A percentile compares a stretch with the other conserved stretches of the same genome.
These are phyloP conservation scores for Fragum fragum DNA, from an alignment of 2,888 invertebrate species.

Conservation along the genomic window DNA sequence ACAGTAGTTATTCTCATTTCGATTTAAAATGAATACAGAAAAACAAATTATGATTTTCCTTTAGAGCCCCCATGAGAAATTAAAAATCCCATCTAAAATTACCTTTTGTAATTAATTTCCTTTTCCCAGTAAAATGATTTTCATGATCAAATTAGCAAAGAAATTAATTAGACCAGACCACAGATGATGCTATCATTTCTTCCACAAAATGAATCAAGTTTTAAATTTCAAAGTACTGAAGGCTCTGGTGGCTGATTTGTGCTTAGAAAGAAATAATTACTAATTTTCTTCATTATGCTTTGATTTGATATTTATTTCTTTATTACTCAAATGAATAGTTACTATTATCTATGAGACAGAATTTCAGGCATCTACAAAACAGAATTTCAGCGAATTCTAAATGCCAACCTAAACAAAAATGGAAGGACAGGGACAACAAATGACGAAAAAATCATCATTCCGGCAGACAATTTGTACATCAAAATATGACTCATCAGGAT, in stretches of 20 bases:
- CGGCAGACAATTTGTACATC: no score
- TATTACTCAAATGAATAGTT: no score
- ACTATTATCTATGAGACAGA: no score
- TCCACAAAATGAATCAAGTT: constrained; percentile 2
- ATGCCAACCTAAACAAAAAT: no score
- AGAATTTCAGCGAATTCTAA: no score
- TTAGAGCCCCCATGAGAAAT: constrained; percentile 5
- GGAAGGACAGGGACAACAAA: no score
- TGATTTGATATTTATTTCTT: no score
- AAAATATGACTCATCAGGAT: no score
- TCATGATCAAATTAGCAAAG: not conserved
- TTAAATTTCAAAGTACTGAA: constrained; percentile 3
- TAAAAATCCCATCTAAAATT: constrained; percentile 8
- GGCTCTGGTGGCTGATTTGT: not conserved
- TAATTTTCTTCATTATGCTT: no score
- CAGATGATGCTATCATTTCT: not conserved
- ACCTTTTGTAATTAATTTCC: constrained; percentile 15
- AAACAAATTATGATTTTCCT: constrained; percentile 16
- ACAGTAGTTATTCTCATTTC: not conserved
- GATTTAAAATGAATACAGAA: constrained; percentile 7
- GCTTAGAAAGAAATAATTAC: no score
- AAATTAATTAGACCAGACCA: constrained; percentile 11
- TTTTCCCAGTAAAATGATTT: constrained; percentile 9
- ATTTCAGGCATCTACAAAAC: no score
- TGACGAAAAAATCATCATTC: no score